These are phyloP conservation scores for Ptychadena robeensis DNA, from an alignment of 2,797 vertebrate species.

Conservation along the genomic window DNA sequence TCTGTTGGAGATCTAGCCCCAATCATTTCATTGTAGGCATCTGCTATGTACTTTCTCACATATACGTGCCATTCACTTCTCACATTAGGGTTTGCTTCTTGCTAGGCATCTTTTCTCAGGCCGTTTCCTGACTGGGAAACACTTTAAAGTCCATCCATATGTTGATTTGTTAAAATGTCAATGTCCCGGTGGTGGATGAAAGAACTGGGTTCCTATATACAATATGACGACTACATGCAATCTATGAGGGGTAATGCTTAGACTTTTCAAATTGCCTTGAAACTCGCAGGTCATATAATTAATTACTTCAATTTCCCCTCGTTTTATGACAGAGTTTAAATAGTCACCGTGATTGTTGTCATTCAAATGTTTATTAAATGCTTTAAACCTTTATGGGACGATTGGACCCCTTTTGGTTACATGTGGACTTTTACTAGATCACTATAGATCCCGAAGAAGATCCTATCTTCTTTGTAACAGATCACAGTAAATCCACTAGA, in stretches of 20 bases:
- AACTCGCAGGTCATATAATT: background rate
- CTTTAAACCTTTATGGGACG: too few species aligned
- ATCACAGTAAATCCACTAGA: too few species aligned
- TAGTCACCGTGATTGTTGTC: too few species aligned
- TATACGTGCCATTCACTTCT: conserved; percentile 35
- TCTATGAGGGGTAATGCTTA: background rate
- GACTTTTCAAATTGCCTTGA: too few species aligned
- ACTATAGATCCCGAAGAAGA: too few species aligned
- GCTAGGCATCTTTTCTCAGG: conserved; percentile 1
- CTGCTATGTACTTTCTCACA: conserved; percentile 30
- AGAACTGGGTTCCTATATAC: background rate
- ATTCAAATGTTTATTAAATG: too few species aligned
- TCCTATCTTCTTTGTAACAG: background rate
- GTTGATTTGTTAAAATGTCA: background rate
- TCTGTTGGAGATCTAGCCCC: conserved; percentile 12
- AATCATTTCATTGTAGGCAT: conserved; percentile 43
- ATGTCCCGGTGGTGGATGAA: background rate
- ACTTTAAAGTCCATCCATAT: background rate
- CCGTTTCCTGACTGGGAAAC: conserved; percentile 20
- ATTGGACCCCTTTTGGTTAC: too few species aligned
- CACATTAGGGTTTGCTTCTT: conserved; percentile 1
- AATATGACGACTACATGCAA: background rate
- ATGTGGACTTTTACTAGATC: background rate
- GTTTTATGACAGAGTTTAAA: background rate
- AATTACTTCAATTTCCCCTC: background rate